Percentiles rank a stretch among this genome's conserved stretches.
These are phyloP conservation scores for Caenorhabditis uteleia DNA, from an alignment of 2,888 invertebrate species.

Conservation along the genomic window DNA sequence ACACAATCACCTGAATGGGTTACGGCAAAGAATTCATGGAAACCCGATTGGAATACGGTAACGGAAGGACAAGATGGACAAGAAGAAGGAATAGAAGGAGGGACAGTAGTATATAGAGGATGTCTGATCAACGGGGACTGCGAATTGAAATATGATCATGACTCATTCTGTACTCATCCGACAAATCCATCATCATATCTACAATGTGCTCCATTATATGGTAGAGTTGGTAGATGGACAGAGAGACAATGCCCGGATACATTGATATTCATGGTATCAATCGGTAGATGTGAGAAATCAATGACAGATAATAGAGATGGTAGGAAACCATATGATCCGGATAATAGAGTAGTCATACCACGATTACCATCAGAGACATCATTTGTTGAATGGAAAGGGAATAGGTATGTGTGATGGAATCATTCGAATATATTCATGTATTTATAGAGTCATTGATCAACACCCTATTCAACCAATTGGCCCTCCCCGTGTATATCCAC, in stretches of 20 bases:
- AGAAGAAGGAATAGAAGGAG: conserved; percentile 7
- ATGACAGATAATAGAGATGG: neutral
- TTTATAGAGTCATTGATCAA: conserved; percentile 18
- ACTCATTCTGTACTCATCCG: conserved; percentile 46
- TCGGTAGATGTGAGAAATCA: conserved; percentile 45
- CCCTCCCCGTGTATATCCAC: conserved; percentile 35
- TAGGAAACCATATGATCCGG: conserved; percentile 37
- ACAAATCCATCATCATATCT: conserved; percentile 38
- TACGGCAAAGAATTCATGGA: conserved; percentile 18
- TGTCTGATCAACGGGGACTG: conserved; percentile 44
- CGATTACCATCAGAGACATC: conserved; percentile 39
- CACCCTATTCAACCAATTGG: conserved; percentile 7
- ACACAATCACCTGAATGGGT: conserved; percentile 36
- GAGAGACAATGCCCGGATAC: conserved; percentile 45
- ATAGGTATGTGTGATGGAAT: conserved; percentile 14
- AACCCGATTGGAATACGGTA: conserved; percentile 16
- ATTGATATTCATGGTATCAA: conserved; percentile 33
- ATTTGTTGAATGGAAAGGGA: conserved; percentile 43
- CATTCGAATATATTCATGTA: neutral
- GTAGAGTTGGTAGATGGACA: conserved; percentile 45
- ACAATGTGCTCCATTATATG: conserved; percentile 48
- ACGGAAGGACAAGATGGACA: too few species aligned
- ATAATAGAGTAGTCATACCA: conserved; percentile 43
- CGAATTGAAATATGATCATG: conserved; percentile 40
- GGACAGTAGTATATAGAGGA: conserved; percentile 7